Conservation (phyloP, 2,888 invertebrate genomes). For the Archaeoteleia sp. region DNA sequence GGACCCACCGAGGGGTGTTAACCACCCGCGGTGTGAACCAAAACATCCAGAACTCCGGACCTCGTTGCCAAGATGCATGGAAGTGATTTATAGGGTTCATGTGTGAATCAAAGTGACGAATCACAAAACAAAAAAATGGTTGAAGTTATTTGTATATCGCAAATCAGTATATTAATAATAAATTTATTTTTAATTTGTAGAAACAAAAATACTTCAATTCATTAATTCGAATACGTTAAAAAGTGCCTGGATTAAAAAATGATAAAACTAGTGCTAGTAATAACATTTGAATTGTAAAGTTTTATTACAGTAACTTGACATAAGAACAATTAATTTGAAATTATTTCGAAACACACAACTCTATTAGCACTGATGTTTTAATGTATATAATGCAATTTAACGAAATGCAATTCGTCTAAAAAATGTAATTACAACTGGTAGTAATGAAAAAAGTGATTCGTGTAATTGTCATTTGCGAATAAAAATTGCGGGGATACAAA, state of each 20-base stretch:
- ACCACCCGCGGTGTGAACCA: slow-evolving; percentile 69
- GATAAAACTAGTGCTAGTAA: background rate
- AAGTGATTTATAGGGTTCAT: slow-evolving; percentile 69
- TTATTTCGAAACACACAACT: slow-evolving; percentile 1
- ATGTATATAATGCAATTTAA: too few species aligned
- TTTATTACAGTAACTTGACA: too few species aligned
- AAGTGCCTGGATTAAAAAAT: background rate
- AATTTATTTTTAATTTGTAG: too few species aligned
- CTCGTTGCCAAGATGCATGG: slow-evolving; percentile 55
- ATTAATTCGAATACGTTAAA: too few species aligned
- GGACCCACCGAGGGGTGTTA: slow-evolving; percentile 58
- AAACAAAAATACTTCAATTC: too few species aligned
- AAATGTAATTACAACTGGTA: too few species aligned
- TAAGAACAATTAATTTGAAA: too few species aligned
- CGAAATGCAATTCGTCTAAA: too few species aligned
- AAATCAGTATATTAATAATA: too few species aligned
- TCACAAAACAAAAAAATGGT: too few species aligned
- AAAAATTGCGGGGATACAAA: slow-evolving; percentile 11
- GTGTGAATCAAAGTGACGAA: slow-evolving; percentile 58
- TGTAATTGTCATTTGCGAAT: slow-evolving; percentile 1
- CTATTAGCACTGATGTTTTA: too few species aligned
- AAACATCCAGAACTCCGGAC: slow-evolving; percentile 63
- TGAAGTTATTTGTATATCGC: too few species aligned
- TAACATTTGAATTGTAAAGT: background rate
- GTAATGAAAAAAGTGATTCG: background rate